These are phyloP conservation scores for Eupsilia transversa DNA, from an alignment of 2,888 invertebrate genomes.

Conservation along the genomic window DNA sequence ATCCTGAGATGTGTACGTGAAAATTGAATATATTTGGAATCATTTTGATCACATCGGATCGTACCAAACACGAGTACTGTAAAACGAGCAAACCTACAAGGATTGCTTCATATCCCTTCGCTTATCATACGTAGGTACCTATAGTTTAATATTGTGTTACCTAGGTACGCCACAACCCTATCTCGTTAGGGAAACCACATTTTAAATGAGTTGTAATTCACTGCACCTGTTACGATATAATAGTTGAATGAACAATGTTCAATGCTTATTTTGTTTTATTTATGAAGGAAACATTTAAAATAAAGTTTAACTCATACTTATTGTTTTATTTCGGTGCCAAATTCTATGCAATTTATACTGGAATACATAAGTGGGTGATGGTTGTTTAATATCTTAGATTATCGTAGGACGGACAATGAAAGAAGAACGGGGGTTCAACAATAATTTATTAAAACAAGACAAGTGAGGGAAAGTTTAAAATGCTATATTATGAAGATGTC, in stretches of 20 bases:
- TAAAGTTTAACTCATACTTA: slow-evolving; percentile 69
- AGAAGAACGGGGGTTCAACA: slow-evolving; percentile 35
- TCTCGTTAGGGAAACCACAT: slow-evolving; percentile 64
- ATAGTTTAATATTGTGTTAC: slow-evolving; percentile 28
- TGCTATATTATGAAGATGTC: slow-evolving; percentile 9
- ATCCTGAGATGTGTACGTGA: slow-evolving; percentile 40
- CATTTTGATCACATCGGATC: slow-evolving; percentile 24
- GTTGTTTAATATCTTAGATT: slow-evolving; percentile 7
- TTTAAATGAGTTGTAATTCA: slow-evolving; percentile 65
- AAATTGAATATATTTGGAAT: slow-evolving; percentile 36
- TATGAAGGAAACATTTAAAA: slow-evolving; percentile 81
- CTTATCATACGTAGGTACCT: slow-evolving; percentile 49
- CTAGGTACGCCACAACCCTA: slow-evolving; percentile 41
- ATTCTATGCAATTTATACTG: neutral
- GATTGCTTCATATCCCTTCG: slow-evolving; percentile 41
- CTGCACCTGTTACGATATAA: slow-evolving; percentile 71
- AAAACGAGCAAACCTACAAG: slow-evolving; percentile 34
- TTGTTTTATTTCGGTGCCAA: slow-evolving; percentile 62
- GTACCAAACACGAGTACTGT: slow-evolving; percentile 28
- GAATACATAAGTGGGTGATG: neutral
- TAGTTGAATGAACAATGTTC: slow-evolving; percentile 79
- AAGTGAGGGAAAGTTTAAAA: slow-evolving; percentile 24
- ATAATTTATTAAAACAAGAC: slow-evolving; percentile 58
- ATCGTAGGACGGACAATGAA: slow-evolving; percentile 28
- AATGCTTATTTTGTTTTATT: slow-evolving; percentile 86